Evolutionary conservation across 23 tunicate genomes (phyloP).

Genomic region (Botrylloides violaceus): DNA sequence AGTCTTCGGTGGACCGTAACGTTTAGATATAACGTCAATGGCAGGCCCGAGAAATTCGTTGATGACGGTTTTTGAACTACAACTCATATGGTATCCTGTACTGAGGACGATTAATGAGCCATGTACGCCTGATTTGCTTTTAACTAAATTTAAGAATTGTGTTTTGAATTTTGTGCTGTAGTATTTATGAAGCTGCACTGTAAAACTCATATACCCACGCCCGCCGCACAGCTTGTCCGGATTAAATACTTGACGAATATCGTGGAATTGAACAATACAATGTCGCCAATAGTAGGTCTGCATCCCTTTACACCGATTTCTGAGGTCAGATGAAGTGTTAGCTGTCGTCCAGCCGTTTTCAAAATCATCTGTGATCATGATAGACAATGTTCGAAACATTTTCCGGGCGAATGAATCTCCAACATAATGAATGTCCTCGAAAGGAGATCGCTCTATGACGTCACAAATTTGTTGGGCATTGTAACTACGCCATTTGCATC

Average conservation of each 20-base stretch:
- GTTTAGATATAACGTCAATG: slow-evolving; percentile 1
- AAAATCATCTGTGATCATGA: slow-evolving; percentile 8
- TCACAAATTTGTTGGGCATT: slow-evolving; percentile 16
- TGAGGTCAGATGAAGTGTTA: background rate
- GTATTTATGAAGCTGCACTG: slow-evolving; percentile 16
- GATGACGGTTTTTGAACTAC: background rate
- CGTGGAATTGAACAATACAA: slow-evolving; percentile 3
- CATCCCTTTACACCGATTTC: background rate
- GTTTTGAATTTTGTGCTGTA: slow-evolving; percentile 12
- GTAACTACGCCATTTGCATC: slow-evolving; percentile 18
- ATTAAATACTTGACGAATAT: background rate
- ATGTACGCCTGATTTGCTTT: slow-evolving; percentile 4
- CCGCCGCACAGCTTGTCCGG: slow-evolving; percentile 22
- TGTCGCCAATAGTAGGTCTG: slow-evolving; percentile 21
- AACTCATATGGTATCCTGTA: slow-evolving; percentile 16
- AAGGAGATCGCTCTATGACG: slow-evolving; percentile 12
- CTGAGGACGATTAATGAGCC: slow-evolving; percentile 33
- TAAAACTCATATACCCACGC: slow-evolving; percentile 13
- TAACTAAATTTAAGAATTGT: slow-evolving; percentile 14
- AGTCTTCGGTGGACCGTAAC: background rate
- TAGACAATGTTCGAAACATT: slow-evolving; percentile 14
- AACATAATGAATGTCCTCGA: slow-evolving; percentile 2
- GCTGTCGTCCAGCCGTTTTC: slow-evolving; percentile 24
- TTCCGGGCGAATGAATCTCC: slow-evolving; percentile 21
- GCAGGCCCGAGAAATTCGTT: slow-evolving; percentile 15